These are phyloP conservation scores for Acipenser ruthenus DNA, from an alignment of 2,797 vertebrate genomes.

Conservation along the genomic window DNA sequence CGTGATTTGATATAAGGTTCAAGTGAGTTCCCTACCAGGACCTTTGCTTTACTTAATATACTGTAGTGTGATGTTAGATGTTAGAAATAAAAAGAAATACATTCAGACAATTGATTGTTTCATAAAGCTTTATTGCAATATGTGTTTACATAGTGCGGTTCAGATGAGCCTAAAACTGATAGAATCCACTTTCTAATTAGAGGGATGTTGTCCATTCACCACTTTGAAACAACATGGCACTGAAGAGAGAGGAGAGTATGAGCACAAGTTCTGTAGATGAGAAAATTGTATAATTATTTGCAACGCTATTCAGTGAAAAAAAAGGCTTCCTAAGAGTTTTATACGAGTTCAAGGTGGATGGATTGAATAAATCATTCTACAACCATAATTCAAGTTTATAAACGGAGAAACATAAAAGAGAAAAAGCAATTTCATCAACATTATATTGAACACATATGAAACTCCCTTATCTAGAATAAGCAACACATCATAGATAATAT, in stretches of 20 bases:
- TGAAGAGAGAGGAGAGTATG: neutral
- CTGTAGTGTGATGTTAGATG: too few species aligned
- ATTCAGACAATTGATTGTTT: constrained; percentile 29
- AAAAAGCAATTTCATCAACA: constrained; percentile 36
- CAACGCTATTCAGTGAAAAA: constrained; percentile 26
- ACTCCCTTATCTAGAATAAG: constrained; percentile 45
- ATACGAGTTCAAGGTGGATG: constrained; percentile 36
- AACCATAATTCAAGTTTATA: constrained; percentile 53
- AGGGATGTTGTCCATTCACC: constrained; percentile 42
- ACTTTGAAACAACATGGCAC: constrained; percentile 21
- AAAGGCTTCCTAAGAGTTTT: constrained; percentile 46
- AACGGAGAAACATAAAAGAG: constrained; percentile 22
- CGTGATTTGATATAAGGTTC: too few species aligned
- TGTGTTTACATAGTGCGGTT: constrained; percentile 39
- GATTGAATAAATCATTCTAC: constrained; percentile 34
- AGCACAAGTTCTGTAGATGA: constrained; percentile 16
- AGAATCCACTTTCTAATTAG: constrained; percentile 14
- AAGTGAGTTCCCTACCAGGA: too few species aligned
- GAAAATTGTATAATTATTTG: neutral
- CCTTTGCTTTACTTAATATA: too few species aligned
- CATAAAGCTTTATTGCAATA: constrained; percentile 8
- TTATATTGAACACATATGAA: constrained; percentile 42
- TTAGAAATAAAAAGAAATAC: too few species aligned
- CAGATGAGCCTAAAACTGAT: constrained; percentile 24
- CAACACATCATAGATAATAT: constrained; percentile 34